Base-by-base conservation (phyloP, 2,113 vertebrate genomes). In the Maccullochella peelii region DNA sequence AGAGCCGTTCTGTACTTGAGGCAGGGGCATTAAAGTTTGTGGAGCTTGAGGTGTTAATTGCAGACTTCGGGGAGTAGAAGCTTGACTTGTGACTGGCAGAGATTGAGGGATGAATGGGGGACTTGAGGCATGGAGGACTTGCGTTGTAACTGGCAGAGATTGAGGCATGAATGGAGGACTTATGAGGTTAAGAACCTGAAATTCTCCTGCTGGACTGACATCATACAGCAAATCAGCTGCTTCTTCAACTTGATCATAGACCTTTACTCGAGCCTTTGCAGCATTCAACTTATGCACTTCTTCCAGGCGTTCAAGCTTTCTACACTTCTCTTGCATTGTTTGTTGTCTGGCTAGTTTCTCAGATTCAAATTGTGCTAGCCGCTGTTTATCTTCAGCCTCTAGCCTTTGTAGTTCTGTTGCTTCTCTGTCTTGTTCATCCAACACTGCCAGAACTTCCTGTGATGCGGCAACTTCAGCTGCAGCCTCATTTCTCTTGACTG, bases 341-440 rank as follows among this genome's bases (percentile, higher is more conserved):
- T 92, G 70, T 25, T 82, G 79, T 55, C 74, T 86, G n/a, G 38
- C 59, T n/a, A 86, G 23, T 1, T 80, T 72, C 61, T 86, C 77
- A 61, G 44, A 67, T 30, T 90, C 38, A 62, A 85, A 82, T 50
- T 58, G 75, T 44, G 11, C 42, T 2, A 44, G 42, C 42, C 11
- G 11, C 14, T 44, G 42, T 44, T 62, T 80, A 33, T 68, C 6
- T 79, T 85, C 74, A 73, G 40, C 30, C 18, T 90, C 83, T 16
- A 82, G 1, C 49, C 23, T 79, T 73, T 88, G 57, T 7, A 85
- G 63, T 42, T 89, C 58, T 25, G 9, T 9, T 27, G 27, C 71
- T 87, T 86, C 68, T 20, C 2, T 85, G 71, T 83, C 79, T 77
- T 83, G 77, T 57, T 89, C 82, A 0, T 82, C 59, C 57, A 90